Evolutionary conservation across 1,140 invertebrate species (phyloP).

Genomic region (Cylas formicarius): DNA sequence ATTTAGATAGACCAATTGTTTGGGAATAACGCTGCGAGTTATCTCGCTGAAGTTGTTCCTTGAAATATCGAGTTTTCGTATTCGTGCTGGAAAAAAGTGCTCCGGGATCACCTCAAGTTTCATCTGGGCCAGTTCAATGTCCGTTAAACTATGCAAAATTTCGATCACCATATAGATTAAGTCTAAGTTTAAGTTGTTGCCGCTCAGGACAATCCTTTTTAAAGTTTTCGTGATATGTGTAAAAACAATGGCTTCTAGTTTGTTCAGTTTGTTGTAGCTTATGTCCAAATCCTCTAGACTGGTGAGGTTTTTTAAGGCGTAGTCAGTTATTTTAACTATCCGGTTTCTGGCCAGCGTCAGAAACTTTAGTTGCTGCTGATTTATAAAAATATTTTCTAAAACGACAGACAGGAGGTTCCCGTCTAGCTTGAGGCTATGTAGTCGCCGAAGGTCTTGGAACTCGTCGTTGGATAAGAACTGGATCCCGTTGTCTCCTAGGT

Average conservation of each 20-base stretch:
- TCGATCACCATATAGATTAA: constrained; percentile 48
- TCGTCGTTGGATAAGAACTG: constrained; percentile 68
- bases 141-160: constrained; percentile 49
- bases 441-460: constrained; percentile 59
- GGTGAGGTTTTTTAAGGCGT: constrained; percentile 61
- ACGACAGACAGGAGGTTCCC: constrained; percentile 71
- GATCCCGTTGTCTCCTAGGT: constrained; percentile 69
- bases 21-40: constrained; percentile 39
- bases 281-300: constrained; percentile 60
- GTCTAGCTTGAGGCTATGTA: constrained; percentile 62
- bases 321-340: constrained; percentile 60
- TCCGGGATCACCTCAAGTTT: constrained; percentile 49
- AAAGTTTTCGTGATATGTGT: constrained; percentile 54
- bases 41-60: constrained; percentile 43
- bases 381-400: constrained; percentile 63
- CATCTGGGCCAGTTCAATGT: constrained; percentile 52
- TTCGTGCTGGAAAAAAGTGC: constrained; percentile 47
- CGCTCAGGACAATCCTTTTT: constrained; percentile 56
- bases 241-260: constrained; percentile 54
- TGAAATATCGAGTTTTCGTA: constrained; percentile 51
- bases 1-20: constrained; percentile 51
- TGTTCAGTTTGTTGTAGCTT: constrained; percentile 64
- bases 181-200: constrained; percentile 48
- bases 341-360: constrained; percentile 62
- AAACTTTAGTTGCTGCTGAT: constrained; percentile 51